These are phyloP conservation scores for Crotalus horridus DNA, from an alignment of 2,113 vertebrate species.

Conservation along the genomic window DNA sequence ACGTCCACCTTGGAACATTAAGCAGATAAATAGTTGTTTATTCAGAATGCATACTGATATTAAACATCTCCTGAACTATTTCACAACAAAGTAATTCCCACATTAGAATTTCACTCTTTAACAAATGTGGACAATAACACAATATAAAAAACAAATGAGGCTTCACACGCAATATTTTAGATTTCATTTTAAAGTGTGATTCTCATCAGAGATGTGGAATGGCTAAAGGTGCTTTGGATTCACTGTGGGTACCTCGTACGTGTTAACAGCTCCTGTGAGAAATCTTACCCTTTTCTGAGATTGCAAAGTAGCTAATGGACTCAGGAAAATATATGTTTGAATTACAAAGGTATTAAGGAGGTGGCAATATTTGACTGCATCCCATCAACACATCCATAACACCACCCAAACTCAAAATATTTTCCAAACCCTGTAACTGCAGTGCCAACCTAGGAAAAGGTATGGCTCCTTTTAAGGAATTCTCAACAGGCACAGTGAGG, in stretches of 20 bases:
- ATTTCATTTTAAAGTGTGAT: background rate
- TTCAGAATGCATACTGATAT: background rate
- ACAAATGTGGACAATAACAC: background rate
- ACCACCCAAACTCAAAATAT: background rate
- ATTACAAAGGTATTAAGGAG: background rate
- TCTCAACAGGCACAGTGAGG: background rate
- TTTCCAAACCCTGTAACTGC: background rate
- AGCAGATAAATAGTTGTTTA: background rate
- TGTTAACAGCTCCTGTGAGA: background rate
- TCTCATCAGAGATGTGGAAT: background rate
- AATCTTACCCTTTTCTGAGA: background rate
- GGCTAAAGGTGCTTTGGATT: background rate
- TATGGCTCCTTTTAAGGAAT: background rate
- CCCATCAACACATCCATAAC: background rate
- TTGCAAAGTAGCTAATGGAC: background rate
- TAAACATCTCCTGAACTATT: background rate
- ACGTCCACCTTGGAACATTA: background rate
- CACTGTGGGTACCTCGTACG: background rate
- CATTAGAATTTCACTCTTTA: background rate
- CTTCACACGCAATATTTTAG: background rate
- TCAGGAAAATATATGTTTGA: background rate
- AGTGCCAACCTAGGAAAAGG: background rate
- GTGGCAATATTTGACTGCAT: background rate
- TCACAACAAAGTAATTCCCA: background rate
- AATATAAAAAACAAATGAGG: background rate